A percentile compares a stretch with the other conserved stretches of the same genome.
phyloP scores from a whole-genome alignment of 2,888 invertebrate species.

The Agrypnus murinus region DNA sequence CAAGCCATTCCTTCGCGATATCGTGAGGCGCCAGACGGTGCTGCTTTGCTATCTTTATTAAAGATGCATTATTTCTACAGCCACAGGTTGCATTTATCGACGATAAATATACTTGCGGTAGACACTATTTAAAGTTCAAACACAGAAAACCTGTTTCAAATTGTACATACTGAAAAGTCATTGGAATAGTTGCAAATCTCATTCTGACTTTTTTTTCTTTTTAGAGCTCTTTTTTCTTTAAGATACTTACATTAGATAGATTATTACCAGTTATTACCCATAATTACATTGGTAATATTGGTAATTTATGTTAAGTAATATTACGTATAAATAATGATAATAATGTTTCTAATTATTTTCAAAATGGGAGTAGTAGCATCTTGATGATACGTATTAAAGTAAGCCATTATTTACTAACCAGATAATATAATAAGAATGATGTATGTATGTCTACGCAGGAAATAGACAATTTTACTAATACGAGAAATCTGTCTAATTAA shows the following conservation, averaged over 20 bases:
- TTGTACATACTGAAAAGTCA: slow-evolving; percentile 23
- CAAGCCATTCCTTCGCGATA: slow-evolving; percentile 23
- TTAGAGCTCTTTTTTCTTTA: slow-evolving; percentile 2
- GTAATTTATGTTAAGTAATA: not conserved
- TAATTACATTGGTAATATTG: slow-evolving; percentile 10
- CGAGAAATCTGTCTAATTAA: too few species aligned
- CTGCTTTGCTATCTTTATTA: slow-evolving; percentile 43
- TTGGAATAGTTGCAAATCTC: slow-evolving; percentile 21
- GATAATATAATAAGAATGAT: too few species aligned
- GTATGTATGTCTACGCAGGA: too few species aligned
- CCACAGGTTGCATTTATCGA: slow-evolving; percentile 50
- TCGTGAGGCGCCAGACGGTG: slow-evolving; percentile 48
- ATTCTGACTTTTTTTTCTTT: not conserved
- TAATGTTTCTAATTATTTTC: too few species aligned
- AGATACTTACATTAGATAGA: not conserved
- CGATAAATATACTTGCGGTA: slow-evolving; percentile 36
- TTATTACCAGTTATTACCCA: slow-evolving; percentile 16
- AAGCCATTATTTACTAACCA: too few species aligned
- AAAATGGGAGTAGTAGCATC: too few species aligned
- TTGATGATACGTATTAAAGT: too few species aligned
- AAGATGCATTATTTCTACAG: slow-evolving; percentile 41
- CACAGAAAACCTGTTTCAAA: slow-evolving; percentile 40
- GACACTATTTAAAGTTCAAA: slow-evolving; percentile 33
- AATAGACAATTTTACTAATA: too few species aligned
- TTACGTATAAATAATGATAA: too few species aligned